Conservation (phyloP, 2,888 invertebrate genomes). For the Rhyacophila evoluta region DNA sequence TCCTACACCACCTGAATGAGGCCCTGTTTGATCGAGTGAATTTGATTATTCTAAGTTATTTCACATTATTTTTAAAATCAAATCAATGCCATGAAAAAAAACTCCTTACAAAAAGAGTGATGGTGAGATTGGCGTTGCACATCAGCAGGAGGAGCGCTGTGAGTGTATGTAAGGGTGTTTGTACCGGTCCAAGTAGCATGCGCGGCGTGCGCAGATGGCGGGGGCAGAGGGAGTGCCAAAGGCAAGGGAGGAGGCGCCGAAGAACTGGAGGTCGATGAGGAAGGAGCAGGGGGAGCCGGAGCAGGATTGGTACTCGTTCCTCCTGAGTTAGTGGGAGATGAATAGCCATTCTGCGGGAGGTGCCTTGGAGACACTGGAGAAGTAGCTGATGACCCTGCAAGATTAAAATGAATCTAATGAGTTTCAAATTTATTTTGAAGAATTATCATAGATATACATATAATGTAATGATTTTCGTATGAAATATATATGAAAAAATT, state of each 20-base stretch:
- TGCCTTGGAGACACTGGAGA: slow-evolving; percentile 56
- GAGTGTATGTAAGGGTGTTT: slow-evolving; percentile 92
- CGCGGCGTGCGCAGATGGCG: slow-evolving; percentile 62
- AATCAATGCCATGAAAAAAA: too few species aligned
- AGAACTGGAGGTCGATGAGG: slow-evolving; percentile 59
- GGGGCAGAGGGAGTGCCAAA: slow-evolving; percentile 58
- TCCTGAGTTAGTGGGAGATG: slow-evolving; percentile 57
- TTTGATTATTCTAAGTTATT: slow-evolving; percentile 30
- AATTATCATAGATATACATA: too few species aligned
- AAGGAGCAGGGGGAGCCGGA: slow-evolving; percentile 93
- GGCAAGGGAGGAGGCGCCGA: slow-evolving; percentile 62
- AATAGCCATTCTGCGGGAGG: slow-evolving; percentile 64
- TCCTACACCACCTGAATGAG: slow-evolving; percentile 62
- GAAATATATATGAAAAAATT: too few species aligned
- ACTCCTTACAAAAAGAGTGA: slow-evolving; percentile 65
- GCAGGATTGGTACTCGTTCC: slow-evolving; percentile 72
- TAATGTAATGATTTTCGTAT: too few species aligned
- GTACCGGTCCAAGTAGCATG: slow-evolving; percentile 88
- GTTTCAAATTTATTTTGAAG: too few species aligned
- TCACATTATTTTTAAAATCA: too few species aligned
- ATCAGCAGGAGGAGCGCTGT: slow-evolving; percentile 85
- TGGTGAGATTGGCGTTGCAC: slow-evolving; percentile 70
- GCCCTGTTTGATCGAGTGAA: slow-evolving; percentile 40
- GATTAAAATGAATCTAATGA: not conserved
- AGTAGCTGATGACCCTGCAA: slow-evolving; percentile 46